phyloP scores from a whole-genome alignment of 2,113 vertebrate species.

The Cebus imitator region DNA sequence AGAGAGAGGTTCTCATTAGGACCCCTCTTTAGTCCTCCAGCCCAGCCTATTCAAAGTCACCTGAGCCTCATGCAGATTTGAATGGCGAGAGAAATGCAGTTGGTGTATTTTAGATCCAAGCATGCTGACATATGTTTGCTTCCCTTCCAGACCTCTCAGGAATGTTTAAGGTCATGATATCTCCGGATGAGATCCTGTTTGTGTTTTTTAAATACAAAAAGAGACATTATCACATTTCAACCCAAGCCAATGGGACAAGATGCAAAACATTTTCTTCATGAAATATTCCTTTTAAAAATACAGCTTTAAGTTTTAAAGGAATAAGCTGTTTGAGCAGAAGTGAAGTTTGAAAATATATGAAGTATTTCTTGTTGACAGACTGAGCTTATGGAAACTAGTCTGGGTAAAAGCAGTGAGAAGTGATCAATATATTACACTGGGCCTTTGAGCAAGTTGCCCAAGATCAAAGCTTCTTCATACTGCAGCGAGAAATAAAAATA shows the following conservation, averaged over 20 bases:
- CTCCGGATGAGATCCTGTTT: slow-evolving; percentile 57
- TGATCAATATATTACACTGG: slow-evolving; percentile 58
- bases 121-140: slow-evolving; percentile 45
- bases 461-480: slow-evolving; percentile 66
- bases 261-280: slow-evolving; percentile 58
- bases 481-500: slow-evolving; percentile 7
- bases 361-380: slow-evolving; percentile 47
- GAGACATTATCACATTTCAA: slow-evolving; percentile 45
- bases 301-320: not conserved
- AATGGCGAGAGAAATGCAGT: slow-evolving; percentile 14
- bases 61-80: not conserved
- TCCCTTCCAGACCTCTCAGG: slow-evolving; percentile 46
- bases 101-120: slow-evolving; percentile 36
- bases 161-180: slow-evolving; percentile 52
- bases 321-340: slow-evolving; percentile 55
- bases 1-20: not conserved
- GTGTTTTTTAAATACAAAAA: slow-evolving; percentile 58
- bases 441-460: slow-evolving; percentile 40
- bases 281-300: slow-evolving; percentile 37
- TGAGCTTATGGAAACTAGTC: slow-evolving; percentile 43
- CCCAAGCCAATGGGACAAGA: slow-evolving; percentile 5
- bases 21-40: not conserved
- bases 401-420: slow-evolving; percentile 56
- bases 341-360: slow-evolving; percentile 28
- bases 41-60: not conserved